These are phyloP conservation scores for Epinotia bilunana DNA, from an alignment of 2,888 invertebrate species.

Conservation along the genomic window DNA sequence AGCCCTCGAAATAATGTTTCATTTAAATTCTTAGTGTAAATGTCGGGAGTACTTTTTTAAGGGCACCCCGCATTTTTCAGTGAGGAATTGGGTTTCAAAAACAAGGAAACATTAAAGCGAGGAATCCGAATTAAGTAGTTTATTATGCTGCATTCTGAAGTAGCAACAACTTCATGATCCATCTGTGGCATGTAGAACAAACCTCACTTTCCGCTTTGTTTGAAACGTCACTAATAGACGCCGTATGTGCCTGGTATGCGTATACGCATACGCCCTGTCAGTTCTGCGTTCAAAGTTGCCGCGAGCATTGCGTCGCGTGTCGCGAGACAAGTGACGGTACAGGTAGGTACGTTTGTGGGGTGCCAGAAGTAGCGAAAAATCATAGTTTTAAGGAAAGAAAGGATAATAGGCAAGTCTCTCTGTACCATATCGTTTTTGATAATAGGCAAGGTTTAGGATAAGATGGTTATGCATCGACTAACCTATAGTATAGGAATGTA, in stretches of 20 bases:
- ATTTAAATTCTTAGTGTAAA: no score
- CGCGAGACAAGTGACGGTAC: conserved; percentile 17
- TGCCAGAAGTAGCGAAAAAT: conserved; percentile 4
- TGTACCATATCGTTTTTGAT: no score
- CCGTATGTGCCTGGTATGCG: background rate
- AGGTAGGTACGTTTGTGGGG: conserved; percentile 6
- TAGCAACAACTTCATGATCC: background rate
- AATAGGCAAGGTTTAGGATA: background rate
- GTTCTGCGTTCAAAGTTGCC: conserved; percentile 6
- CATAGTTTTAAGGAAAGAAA: background rate
- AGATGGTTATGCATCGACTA: no score
- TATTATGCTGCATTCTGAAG: no score
- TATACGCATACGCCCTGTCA: background rate
- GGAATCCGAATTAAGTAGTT: no score
- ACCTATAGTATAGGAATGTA: no score
- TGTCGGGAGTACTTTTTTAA: no score
- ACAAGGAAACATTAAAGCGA: no score
- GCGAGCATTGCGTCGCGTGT: background rate
- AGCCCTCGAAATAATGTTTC: no score
- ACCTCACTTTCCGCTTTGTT: conserved; percentile 10
- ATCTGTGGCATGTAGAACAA: background rate
- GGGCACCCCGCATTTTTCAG: no score
- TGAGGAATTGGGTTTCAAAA: no score
- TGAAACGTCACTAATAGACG: background rate
- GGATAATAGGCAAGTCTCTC: background rate